These are phyloP conservation scores for Sanderia malayensis DNA, from an alignment of 30 jellyfish, hydroid and myxozoan genomes.

Conservation along the genomic window DNA sequence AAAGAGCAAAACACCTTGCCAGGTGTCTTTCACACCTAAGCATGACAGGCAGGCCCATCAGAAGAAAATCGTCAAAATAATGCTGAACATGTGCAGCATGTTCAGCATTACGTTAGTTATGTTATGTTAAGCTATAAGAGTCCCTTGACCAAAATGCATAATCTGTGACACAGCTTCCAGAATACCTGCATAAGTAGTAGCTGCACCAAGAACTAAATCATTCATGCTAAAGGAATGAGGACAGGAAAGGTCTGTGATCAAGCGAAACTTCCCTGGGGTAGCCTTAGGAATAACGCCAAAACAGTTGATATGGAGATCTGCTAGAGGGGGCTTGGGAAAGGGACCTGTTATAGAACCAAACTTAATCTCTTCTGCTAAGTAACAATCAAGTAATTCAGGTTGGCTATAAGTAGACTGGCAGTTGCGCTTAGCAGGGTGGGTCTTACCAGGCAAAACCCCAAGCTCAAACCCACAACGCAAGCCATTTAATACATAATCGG, in stretches of 20 bases:
- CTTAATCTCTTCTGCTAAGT: slow-evolving; percentile 30
- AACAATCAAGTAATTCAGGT: slow-evolving; percentile 36
- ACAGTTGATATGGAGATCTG: too few species aligned
- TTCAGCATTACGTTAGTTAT: slow-evolving; percentile 30
- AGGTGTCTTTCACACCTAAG: not conserved
- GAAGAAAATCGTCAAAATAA: too few species aligned
- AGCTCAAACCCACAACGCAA: not conserved
- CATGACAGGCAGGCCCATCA: not conserved
- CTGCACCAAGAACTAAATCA: slow-evolving; percentile 43
- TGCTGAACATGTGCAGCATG: not conserved
- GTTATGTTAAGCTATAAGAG: not conserved
- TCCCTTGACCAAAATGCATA: not conserved
- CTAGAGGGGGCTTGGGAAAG: too few species aligned
- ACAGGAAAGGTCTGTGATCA: too few species aligned
- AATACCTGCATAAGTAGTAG: not conserved
- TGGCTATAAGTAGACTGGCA: slow-evolving; percentile 39
- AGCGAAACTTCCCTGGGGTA: too few species aligned
- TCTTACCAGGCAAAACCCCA: too few species aligned
- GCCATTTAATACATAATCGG: too few species aligned
- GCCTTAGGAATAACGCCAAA: too few species aligned
- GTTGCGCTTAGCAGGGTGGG: slow-evolving; percentile 47
- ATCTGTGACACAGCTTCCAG: not conserved
- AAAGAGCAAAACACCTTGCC: not conserved
- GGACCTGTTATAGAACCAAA: too few species aligned
- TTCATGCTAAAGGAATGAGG: slow-evolving; percentile 50